Percentiles rank a stretch among this genome's conserved stretches.
Conservation (phyloP, 2,113 vertebrate species). For the Corythaixoides concolor region DNA sequence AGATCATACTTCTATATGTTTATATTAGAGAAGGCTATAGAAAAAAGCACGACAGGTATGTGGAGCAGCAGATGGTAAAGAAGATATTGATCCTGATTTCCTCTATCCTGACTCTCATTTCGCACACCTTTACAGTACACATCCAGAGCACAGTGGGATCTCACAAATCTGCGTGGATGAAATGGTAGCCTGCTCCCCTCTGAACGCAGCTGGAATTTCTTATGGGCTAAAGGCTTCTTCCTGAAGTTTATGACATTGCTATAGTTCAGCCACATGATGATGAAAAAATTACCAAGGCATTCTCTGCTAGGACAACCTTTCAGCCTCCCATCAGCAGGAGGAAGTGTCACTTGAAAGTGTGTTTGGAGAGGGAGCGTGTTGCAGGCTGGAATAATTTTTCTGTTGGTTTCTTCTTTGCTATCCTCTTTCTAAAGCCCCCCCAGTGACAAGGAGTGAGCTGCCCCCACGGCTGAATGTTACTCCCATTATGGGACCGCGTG, state of each 20-base stretch:
- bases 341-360: neutral
- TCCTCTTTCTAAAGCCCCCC: neutral
- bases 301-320: neutral
- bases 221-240: neutral
- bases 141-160: neutral
- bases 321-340: neutral
- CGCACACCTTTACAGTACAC: neutral
- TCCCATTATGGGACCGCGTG: neutral
- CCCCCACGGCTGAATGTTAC: neutral
- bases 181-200: neutral
- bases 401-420: neutral
- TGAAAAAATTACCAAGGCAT: neutral
- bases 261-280: neutral
- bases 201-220: neutral
- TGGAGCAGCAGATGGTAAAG: neutral
- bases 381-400: neutral
- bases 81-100: neutral
- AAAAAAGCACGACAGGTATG: neutral
- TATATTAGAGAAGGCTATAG: neutral
- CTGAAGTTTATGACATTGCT: neutral
- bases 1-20: neutral
- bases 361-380: neutral
- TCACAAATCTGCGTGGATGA: neutral
- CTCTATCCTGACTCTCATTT: neutral
- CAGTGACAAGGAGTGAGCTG: neutral